Evolutionary conservation across 2,888 invertebrate species (phyloP).

Genomic region (Galeruca laticollis): DNA sequence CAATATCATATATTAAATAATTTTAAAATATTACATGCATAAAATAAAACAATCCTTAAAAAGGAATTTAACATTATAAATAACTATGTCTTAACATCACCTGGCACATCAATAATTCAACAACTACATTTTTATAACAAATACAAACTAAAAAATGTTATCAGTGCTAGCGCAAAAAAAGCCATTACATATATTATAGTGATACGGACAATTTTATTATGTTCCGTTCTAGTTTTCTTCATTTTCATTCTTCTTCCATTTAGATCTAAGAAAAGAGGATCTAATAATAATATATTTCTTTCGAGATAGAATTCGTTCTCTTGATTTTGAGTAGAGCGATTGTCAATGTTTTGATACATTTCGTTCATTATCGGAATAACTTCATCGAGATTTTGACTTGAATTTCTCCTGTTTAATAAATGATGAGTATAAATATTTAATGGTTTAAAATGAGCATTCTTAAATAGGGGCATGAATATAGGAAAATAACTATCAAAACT

Average conservation of each 20-base stretch:
- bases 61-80: slow-evolving; percentile 32
- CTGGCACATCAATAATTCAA: slow-evolving; percentile 18
- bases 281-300: slow-evolving; percentile 66
- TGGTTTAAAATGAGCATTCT: slow-evolving; percentile 36
- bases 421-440: slow-evolving; percentile 39
- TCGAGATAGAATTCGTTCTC: slow-evolving; percentile 33
- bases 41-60: slow-evolving; percentile 28
- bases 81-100: slow-evolving; percentile 36
- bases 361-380: slow-evolving; percentile 59
- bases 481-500: slow-evolving; percentile 36
- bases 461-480: slow-evolving; percentile 30
- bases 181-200: slow-evolving; percentile 72
- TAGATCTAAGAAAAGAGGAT: slow-evolving; percentile 69
- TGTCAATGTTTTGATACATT: slow-evolving; percentile 31
- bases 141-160: slow-evolving; percentile 71
- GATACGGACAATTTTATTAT: slow-evolving; percentile 68
- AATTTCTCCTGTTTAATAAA: slow-evolving; percentile 38
- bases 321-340: slow-evolving; percentile 19
- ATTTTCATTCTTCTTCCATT: slow-evolving; percentile 60
- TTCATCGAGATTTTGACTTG: slow-evolving; percentile 59
- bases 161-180: slow-evolving; percentile 69
- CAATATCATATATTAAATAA: slow-evolving; percentile 12
- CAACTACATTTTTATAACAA: slow-evolving; percentile 46
- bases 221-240: slow-evolving; percentile 62
- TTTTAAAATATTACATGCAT: slow-evolving; percentile 14